These are phyloP conservation scores for Dastarcus helophoroides DNA, from an alignment of 2,888 invertebrate genomes.

Conservation along the genomic window DNA sequence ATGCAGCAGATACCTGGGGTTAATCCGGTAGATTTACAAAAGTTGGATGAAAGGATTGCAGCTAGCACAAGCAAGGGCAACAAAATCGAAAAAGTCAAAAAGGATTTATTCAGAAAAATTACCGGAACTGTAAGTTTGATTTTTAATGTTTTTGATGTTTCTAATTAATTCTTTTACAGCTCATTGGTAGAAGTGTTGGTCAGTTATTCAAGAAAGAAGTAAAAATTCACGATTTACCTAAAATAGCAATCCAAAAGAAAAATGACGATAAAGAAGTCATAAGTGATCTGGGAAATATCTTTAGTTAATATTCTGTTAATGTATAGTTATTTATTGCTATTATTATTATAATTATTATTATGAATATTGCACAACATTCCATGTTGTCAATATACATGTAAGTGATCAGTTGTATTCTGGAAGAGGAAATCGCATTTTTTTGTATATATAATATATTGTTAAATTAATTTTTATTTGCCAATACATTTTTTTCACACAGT, in stretches of 20 bases:
- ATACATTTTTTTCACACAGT: too few species aligned
- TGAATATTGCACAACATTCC: conserved; percentile 9
- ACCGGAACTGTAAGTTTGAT: conserved; percentile 54
- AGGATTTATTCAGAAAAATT: conserved; percentile 82
- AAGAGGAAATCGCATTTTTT: conserved; percentile 20
- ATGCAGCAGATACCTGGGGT: conserved; percentile 76
- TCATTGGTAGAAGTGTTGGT: conserved; percentile 75
- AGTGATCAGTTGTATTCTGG: conserved; percentile 10
- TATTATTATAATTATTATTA: too few species aligned
- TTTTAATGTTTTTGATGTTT: neutral
- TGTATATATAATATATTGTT: conserved; percentile 28
- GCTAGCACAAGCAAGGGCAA: conserved; percentile 55
- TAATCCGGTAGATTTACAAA: conserved; percentile 67
- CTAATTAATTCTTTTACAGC: conserved; percentile 37
- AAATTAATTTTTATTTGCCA: conserved; percentile 20
- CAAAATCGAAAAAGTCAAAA: conserved; percentile 80
- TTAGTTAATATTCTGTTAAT: conserved; percentile 22
- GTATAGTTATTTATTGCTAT: conserved; percentile 8
- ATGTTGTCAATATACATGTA: conserved; percentile 7
- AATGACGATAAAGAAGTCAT: conserved; percentile 28
- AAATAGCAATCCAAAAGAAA: conserved; percentile 43
- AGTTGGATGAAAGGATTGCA: conserved; percentile 74
- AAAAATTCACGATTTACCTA: conserved; percentile 74
- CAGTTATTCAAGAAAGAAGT: conserved; percentile 82
- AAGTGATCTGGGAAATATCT: conserved; percentile 31